phyloP scores from a whole-genome alignment of 1,140 invertebrate species.

The Pogonomyrmex californicus region DNA sequence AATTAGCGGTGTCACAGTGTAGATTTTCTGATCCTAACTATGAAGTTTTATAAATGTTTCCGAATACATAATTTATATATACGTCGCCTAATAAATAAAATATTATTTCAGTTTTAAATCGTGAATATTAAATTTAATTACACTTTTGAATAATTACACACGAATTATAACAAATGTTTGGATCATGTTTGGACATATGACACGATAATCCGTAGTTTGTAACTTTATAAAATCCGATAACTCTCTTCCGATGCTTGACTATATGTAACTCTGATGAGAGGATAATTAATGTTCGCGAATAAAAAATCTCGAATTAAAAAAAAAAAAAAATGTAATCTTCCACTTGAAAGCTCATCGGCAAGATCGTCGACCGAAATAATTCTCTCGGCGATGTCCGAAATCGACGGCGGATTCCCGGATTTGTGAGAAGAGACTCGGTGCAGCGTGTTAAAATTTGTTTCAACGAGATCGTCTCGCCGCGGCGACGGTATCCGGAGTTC shows the following conservation, averaged over 20 bases:
- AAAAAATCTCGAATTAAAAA: neutral
- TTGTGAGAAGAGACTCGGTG: neutral
- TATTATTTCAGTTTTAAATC: neutral
- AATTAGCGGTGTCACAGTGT: constrained; percentile 25
- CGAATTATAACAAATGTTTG: neutral
- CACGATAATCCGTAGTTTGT: neutral
- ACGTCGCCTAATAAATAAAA: neutral
- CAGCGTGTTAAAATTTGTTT: constrained; percentile 37
- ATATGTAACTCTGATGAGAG: neutral
- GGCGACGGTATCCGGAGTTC: neutral
- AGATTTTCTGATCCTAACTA: constrained; percentile 14
- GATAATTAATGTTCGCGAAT: neutral
- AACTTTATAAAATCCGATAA: neutral
- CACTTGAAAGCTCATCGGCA: neutral
- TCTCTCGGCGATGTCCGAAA: neutral
- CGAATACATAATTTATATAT: neutral
- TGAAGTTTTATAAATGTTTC: neutral
- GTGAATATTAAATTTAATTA: constrained; percentile 21
- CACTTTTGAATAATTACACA: neutral
- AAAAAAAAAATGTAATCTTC: neutral
- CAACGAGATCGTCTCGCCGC: constrained; percentile 1
- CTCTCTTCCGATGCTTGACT: neutral
- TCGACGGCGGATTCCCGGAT: neutral
- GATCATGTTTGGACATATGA: neutral
- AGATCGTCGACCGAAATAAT: constrained; percentile 15